phyloP scores from a whole-genome alignment of 2,888 invertebrate species.

The Strigamia crassipes region DNA sequence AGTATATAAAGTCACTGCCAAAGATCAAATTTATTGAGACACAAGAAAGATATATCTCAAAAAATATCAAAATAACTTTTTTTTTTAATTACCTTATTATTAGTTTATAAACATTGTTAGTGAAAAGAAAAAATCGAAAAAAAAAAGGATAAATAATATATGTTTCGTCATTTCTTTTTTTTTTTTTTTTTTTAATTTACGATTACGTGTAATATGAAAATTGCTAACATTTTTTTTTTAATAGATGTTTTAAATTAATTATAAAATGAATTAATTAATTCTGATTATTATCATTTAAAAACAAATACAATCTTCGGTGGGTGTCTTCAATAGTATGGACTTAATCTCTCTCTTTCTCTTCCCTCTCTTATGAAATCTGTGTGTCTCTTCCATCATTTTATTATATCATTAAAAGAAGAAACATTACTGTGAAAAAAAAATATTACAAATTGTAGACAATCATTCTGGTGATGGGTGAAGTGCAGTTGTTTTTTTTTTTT shows the following conservation, averaged over 20 bases:
- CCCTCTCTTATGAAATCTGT: conserved; percentile 7
- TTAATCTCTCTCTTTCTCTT: conserved; percentile 1
- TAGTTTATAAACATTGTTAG: conserved; percentile 1
- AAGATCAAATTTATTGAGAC: conserved; percentile 34
- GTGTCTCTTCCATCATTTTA: conserved; percentile 21
- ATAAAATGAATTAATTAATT: background rate
- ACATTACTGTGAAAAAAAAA: background rate
- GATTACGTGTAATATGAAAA: conserved; percentile 1
- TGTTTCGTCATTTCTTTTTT: too few relatives aligned
- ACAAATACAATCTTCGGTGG: background rate
- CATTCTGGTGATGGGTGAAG: conserved; percentile 45
- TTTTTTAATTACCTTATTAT: background rate
- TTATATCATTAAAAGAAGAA: conserved; percentile 21
- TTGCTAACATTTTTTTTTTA: background rate
- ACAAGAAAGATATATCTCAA: background rate
- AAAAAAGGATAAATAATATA: background rate
- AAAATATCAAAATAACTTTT: background rate
- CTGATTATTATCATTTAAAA: background rate
- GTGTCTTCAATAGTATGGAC: conserved; percentile 17
- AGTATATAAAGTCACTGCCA: conserved; percentile 64
- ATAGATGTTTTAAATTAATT: background rate
- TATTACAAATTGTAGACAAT: conserved; percentile 44
- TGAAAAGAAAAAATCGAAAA: background rate
- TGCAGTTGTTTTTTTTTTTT: background rate
- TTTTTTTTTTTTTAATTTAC: background rate